Evolutionary conservation across 1,140 invertebrate species (phyloP).

Genomic region (Potamilus streckersoni): DNA sequence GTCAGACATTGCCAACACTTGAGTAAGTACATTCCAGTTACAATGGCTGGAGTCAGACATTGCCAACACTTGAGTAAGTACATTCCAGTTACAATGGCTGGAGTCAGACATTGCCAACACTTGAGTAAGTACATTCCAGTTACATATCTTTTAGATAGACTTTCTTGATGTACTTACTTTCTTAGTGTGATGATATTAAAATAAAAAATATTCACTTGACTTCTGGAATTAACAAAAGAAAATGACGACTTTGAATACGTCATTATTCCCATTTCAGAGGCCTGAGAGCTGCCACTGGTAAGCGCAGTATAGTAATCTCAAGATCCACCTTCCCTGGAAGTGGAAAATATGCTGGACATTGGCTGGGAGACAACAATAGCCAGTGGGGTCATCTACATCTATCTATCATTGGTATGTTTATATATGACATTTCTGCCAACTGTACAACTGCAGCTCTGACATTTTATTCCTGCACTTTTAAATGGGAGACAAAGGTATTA

Average conservation of each 20-base stretch:
- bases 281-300: slow-evolving; percentile 54
- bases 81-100: not conserved
- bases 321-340: slow-evolving; percentile 85
- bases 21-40: not conserved
- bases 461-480: too few species aligned
- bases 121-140: too few species aligned
- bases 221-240: too few species aligned
- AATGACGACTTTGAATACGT: too few species aligned
- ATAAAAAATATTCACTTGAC: too few species aligned
- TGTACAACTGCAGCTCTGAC: too few species aligned
- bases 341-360: slow-evolving; percentile 86
- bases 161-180: too few species aligned
- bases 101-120: not conserved
- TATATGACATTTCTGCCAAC: too few species aligned
- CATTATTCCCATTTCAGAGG: slow-evolving; percentile 33
- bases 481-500: too few species aligned
- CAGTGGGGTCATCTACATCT: slow-evolving; percentile 46
- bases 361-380: slow-evolving; percentile 78
- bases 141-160: too few species aligned
- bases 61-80: not conserved
- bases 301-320: slow-evolving; percentile 84
- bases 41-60: not conserved
- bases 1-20: not conserved
- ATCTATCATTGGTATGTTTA: slow-evolving; percentile 55
- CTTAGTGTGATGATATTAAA: too few species aligned